Evolutionary conservation across 2,797 vertebrate species (phyloP).

Genomic region (Mus spretus): DNA sequence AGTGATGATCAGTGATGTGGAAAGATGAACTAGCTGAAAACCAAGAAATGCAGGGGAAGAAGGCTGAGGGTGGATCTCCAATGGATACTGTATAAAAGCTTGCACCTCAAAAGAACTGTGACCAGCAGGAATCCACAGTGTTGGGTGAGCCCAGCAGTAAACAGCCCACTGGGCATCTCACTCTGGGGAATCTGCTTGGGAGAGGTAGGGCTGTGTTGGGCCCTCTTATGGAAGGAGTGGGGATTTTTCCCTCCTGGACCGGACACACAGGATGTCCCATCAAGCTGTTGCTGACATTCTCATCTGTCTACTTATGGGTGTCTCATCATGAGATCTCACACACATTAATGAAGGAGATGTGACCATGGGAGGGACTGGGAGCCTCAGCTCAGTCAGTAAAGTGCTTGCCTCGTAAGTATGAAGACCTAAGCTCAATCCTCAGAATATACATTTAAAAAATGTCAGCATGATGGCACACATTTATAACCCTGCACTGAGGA

Average conservation of each 20-base stretch:
- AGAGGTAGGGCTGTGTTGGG: background rate
- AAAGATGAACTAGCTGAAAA: background rate
- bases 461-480: background rate
- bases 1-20: background rate
- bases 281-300: background rate
- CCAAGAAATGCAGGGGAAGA: background rate
- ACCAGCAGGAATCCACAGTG: background rate
- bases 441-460: background rate
- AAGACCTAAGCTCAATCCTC: background rate
- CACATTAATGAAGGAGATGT: background rate
- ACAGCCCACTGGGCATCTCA: background rate
- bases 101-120: background rate
- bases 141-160: too few relatives aligned
- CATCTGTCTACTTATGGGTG: background rate
- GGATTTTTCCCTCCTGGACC: background rate
- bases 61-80: background rate
- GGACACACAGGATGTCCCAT: background rate
- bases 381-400: background rate
- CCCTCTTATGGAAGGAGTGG: background rate
- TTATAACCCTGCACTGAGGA: background rate
- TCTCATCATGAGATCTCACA: background rate
- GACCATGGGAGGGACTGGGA: background rate
- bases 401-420: background rate
- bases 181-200: background rate
- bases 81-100: background rate